Evolutionary conservation across 2,888 invertebrate species (phyloP), one percentile per base, ranked within the genome.

Genomic region (Schizaphis graminum): DNA sequence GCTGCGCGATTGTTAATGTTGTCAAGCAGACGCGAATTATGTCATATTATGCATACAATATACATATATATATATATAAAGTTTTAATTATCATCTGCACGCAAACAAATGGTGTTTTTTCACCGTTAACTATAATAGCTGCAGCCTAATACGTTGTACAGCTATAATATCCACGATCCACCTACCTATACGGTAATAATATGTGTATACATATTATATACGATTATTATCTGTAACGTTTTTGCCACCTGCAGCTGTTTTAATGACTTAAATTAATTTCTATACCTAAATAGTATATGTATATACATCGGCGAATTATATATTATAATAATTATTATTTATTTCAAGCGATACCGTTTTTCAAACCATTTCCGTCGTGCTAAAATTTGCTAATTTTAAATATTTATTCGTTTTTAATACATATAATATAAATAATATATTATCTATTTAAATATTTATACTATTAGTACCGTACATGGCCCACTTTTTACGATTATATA

Each of bases 211-310:
- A 10, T 57, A n/a, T 67, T 67, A 24, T 21, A 77, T 24, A 35
- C 13, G 35, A 77, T 77, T 77, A 77, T 77, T 77, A 67, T 67
- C 67, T 67, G 67, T n/a, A 67, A 67, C 77, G 35, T 77, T 77
- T 77, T 35, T 35, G 77, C 77, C 77, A 77, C 35, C 35, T 77
- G 77, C 77, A 35, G 35, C 21, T 35, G 77, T 35, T 77, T 35
- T 77, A 77, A 77, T 77, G 35, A 35, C 77, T 77, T 77, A 35
- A 35, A 77, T 21, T 77, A 77, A 77, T 35, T 77, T 77, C 77
- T 8, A 35, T 77, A 77, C 21, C 77, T 35, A 21, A n/a, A n/a
- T n/a, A n/a, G n/a, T 35, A 77, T 35, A 77, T 35, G 35, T 21
- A n/a, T 35, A 77, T 24, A 35, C 21, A 77, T 41, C 35, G 21